phyloP scores from a whole-genome alignment of 2,113 vertebrate species.

The Sander vitreus region DNA sequence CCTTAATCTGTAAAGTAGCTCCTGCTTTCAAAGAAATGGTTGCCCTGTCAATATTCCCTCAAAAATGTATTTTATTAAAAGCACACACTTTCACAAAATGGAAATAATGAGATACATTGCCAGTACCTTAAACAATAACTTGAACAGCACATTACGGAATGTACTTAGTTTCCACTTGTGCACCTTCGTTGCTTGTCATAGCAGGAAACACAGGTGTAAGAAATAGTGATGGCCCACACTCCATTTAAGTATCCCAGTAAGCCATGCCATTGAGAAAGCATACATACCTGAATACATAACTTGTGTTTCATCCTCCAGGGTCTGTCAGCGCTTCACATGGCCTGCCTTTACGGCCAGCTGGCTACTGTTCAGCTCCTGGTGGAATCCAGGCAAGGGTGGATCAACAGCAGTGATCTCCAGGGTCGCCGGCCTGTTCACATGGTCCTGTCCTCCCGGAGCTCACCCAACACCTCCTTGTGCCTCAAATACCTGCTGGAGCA shows the following conservation, averaged over 20 bases:
- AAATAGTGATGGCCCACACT: background rate
- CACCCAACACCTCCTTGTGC: constrained; percentile 50
- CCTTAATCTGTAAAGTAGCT: background rate
- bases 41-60: background rate
- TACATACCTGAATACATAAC: background rate
- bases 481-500: constrained; percentile 75
- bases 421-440: constrained; percentile 76
- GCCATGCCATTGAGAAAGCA: background rate
- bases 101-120: background rate
- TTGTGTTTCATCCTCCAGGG: constrained; percentile 55
- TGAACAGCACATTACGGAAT: background rate
- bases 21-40: background rate
- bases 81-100: background rate
- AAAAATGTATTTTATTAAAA: background rate
- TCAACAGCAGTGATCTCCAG: constrained; percentile 59
- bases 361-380: constrained; percentile 57
- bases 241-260: background rate
- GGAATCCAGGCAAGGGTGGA: constrained; percentile 25
- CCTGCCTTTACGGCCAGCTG: constrained; percentile 69
- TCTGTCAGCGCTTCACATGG: constrained; percentile 67
- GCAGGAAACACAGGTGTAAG: background rate
- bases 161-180: background rate
- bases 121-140: background rate
- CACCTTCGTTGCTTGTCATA: background rate
- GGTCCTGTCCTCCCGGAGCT: constrained; percentile 59